Conservation (phyloP, 2,113 vertebrate species). For the Thomomys bottae region DNA sequence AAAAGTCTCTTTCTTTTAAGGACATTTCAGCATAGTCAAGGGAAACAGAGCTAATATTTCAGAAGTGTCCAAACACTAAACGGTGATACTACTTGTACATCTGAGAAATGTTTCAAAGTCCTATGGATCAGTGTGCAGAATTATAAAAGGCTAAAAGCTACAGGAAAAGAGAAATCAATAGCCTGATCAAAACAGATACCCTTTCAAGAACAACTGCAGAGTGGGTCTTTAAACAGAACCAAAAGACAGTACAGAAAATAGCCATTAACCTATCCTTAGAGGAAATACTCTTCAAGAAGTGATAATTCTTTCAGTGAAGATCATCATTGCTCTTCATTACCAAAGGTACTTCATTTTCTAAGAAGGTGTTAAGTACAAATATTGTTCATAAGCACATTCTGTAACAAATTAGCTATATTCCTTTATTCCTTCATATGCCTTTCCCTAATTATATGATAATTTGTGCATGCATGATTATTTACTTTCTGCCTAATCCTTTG, state of each 20-base stretch:
- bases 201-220: slow-evolving; percentile 21
- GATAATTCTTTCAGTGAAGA: not conserved
- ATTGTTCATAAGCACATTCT: not conserved
- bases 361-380: not conserved
- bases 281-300: slow-evolving; percentile 12
- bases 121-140: not conserved
- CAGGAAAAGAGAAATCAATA: not conserved
- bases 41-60: not conserved
- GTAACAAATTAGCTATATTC: not conserved
- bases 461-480: not conserved
- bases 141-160: not conserved
- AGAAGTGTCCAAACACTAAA: not conserved
- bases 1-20: not conserved
- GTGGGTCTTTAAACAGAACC: not conserved
- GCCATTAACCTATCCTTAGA: not conserved
- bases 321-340: not conserved
- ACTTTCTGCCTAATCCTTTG: not conserved
- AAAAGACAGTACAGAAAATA: not conserved
- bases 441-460: not conserved
- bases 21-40: not conserved
- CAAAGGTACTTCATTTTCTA: not conserved
- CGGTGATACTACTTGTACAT: not conserved
- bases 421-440: not conserved
- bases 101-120: not conserved
- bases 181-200: slow-evolving; percentile 20